These are phyloP conservation scores for Xenus cinereus DNA, from an alignment of 2,113 vertebrate species.

Conservation along the genomic window DNA sequence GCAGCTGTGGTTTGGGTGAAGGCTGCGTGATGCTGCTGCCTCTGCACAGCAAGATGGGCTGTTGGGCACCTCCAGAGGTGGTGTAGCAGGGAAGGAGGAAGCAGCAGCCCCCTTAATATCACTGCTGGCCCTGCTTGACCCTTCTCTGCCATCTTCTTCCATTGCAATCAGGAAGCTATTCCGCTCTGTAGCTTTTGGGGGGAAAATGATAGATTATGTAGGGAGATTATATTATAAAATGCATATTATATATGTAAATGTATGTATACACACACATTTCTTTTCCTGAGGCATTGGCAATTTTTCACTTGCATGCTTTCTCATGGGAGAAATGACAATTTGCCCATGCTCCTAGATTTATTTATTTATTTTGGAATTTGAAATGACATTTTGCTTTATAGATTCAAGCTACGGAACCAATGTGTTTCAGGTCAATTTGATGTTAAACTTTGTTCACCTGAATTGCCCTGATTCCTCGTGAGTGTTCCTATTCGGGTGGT, in stretches of 20 bases:
- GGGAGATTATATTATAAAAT: neutral
- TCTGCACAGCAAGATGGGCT: rapidly evolving
- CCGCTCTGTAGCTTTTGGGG: neutral
- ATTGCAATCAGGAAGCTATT: neutral
- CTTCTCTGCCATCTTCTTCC: neutral
- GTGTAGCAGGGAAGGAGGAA: neutral
- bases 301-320: neutral
- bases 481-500: neutral
- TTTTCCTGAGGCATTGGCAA: neutral
- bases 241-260: neutral
- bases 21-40: neutral
- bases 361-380: neutral
- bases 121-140: neutral
- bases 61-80: rapidly evolving
- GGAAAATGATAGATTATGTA: neutral
- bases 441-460: neutral
- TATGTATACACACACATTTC: too few relatives aligned
- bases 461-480: rapidly evolving
- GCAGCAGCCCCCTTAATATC: neutral
- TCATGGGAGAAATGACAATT: neutral
- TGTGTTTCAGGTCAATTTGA: neutral
- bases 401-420: neutral
- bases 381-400: neutral
- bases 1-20: neutral
- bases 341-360: neutral